Conservation (phyloP, 2,113 vertebrate genomes). For the Sphaerodactylus townsendi region DNA sequence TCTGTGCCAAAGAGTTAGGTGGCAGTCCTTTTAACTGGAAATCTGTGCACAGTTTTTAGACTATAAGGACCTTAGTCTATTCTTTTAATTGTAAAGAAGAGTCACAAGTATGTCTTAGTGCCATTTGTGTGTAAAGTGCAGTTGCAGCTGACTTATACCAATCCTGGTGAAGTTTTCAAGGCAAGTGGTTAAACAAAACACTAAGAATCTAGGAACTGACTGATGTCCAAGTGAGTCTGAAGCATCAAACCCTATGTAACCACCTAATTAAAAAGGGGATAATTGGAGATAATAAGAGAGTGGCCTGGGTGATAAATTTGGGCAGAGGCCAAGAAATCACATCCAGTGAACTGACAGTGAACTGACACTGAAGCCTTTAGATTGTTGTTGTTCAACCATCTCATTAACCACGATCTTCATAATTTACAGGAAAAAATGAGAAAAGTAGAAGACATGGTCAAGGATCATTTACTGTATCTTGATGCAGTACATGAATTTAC, state of each 20-base stretch:
- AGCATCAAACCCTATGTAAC: not conserved
- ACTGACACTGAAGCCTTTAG: not conserved
- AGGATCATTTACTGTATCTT: slow-evolving; percentile 92
- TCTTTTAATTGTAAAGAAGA: not conserved
- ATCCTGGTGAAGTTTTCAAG: no score
- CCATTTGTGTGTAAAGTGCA: not conserved
- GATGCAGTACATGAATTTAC: slow-evolving; percentile 93
- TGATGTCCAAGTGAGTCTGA: no score
- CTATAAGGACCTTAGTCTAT: no score
- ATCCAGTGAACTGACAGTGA: not conserved
- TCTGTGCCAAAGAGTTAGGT: not conserved
- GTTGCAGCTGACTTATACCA: no score
- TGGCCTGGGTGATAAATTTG: not conserved
- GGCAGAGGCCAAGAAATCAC: not conserved
- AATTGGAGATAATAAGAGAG: not conserved
- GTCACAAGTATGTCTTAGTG: not conserved
- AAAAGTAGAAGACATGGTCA: slow-evolving; percentile 86
- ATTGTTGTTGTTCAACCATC: not conserved
- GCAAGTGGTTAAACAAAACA: no score
- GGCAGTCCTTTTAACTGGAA: no score
- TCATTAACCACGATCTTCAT: not conserved
- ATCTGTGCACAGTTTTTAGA: no score
- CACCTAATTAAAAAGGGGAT: not conserved
- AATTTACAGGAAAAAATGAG: slow-evolving; percentile 86
- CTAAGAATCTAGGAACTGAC: not conserved